Base-by-base conservation (phyloP, 2,888 invertebrate species). In the Drosophila limbata region DNA sequence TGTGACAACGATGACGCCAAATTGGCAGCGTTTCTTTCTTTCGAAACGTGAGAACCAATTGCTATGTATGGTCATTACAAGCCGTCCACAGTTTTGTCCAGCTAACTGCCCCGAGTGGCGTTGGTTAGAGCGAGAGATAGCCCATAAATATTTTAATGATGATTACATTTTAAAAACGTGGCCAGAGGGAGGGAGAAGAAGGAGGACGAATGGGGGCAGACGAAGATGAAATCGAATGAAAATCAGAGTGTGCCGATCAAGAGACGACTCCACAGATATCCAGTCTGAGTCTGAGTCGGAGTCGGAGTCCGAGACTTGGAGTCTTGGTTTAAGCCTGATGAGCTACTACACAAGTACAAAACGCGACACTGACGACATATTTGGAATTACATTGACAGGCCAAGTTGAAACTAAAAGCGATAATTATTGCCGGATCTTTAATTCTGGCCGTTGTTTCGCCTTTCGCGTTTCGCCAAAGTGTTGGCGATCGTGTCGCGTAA, bases 311-410 rank as follows among this genome's bases (percentile, higher is more conserved):
- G 28, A 25, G 28, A 15, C 53, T 60, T 53, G 40, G 13, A 28
- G 25, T 28, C n/a, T 9, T 44, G 13, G 19, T 37, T 33, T 65
- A 56, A 17, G 51, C 33, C 74, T 75, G 80, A 81, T 80, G 86
- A 86, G 86, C 82, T 77, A 84, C 82, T 79, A 82, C 74, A 64
- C 72, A 76, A 67, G 76, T 75, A 68, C 77, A 77, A 82, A 77
- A 82, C 81, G 81, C 83, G 87, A 81, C 84, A 84, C 84, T 88
- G 90, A 90, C 91, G 90, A 91, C 91, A 91, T 91, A 88, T 87
- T 90, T 89, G 80, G 79, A 83, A 91, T 91, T 75, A 77, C 91
- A 91, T 88, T 90, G 91, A 89, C 91, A 90, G 90, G 88, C 79
- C 61, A 68, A 69, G 70, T 76, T 73, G 76, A 69, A 87, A 83